Conservation (phyloP, 23 tunicate species). For the Corella eumyota region DNA sequence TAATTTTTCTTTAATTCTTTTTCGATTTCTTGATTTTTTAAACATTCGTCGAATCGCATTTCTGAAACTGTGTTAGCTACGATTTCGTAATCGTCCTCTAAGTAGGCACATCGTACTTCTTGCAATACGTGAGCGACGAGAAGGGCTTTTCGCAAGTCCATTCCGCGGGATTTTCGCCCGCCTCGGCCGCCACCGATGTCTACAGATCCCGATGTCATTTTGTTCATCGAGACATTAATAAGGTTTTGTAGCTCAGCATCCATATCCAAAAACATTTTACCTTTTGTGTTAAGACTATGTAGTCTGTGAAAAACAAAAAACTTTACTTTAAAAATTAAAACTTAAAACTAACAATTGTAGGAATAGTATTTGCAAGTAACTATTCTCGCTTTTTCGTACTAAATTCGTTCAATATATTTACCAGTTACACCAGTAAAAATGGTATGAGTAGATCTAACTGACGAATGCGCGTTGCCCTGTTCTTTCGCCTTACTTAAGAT, state of each 20-base stretch:
- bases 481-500: too few relatives aligned
- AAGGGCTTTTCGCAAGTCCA: slow-evolving; percentile 87
- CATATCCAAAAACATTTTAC: slow-evolving; percentile 70
- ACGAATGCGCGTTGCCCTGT: too few relatives aligned
- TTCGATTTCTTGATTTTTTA: slow-evolving; percentile 1
- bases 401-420: too few relatives aligned
- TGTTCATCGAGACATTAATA: slow-evolving; percentile 69
- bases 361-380: too few relatives aligned
- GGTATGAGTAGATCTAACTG: too few relatives aligned
- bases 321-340: too few relatives aligned
- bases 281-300: background rate
- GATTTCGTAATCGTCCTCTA: slow-evolving; percentile 55
- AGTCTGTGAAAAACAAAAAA: too few relatives aligned
- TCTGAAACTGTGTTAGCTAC: slow-evolving; percentile 52
- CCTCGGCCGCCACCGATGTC: slow-evolving; percentile 25
- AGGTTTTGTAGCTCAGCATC: slow-evolving; percentile 71
- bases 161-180: slow-evolving; percentile 59
- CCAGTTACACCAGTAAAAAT: too few relatives aligned
- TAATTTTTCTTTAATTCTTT: too few relatives aligned
- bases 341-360: too few relatives aligned
- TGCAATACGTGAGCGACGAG: slow-evolving; percentile 86
- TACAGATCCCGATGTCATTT: slow-evolving; percentile 71
- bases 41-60: slow-evolving; percentile 4
- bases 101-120: slow-evolving; percentile 65
- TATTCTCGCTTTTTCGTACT: too few relatives aligned